phyloP scores from a whole-genome alignment of 2,888 invertebrate species.

The Drosophila cognata region DNA sequence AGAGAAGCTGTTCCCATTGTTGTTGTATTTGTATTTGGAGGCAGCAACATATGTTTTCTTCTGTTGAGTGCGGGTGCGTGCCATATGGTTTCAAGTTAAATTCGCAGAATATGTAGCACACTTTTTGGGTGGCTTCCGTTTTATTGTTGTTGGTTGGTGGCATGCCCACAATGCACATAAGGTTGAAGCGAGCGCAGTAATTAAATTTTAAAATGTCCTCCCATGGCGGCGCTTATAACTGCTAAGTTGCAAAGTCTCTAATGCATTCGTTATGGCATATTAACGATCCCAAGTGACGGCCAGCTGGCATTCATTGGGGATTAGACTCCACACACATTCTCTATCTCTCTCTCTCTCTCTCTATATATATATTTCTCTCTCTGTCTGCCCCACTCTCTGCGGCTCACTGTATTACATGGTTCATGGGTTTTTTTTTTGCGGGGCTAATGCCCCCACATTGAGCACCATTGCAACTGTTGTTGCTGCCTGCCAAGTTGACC shows the following conservation, averaged over 20 bases:
- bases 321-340: slow-evolving; percentile 22
- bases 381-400: slow-evolving; percentile 15
- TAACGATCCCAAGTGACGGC: slow-evolving; percentile 70
- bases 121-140: slow-evolving; percentile 48
- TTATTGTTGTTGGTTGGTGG: neutral
- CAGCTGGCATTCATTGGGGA: slow-evolving; percentile 67
- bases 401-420: slow-evolving; percentile 70
- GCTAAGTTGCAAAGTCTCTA: slow-evolving; percentile 61
- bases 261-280: slow-evolving; percentile 80
- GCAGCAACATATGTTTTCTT: slow-evolving; percentile 68
- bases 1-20: slow-evolving; percentile 65
- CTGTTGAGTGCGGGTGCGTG: slow-evolving; percentile 21
- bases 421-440: slow-evolving; percentile 37
- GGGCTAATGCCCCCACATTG: slow-evolving; percentile 49
- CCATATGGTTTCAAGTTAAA: slow-evolving; percentile 46
- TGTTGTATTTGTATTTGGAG: slow-evolving; percentile 45
- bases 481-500: slow-evolving; percentile 69
- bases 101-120: slow-evolving; percentile 47
- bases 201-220: slow-evolving; percentile 69
- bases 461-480: slow-evolving; percentile 19
- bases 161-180: slow-evolving; percentile 16
- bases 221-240: slow-evolving; percentile 49
- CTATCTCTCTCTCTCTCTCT: neutral
- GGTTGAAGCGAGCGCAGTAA: slow-evolving; percentile 46
- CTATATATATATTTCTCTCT: neutral